phyloP scores from a whole-genome alignment of 2,888 invertebrate species.

The Parapristionchus giblindavisi region DNA sequence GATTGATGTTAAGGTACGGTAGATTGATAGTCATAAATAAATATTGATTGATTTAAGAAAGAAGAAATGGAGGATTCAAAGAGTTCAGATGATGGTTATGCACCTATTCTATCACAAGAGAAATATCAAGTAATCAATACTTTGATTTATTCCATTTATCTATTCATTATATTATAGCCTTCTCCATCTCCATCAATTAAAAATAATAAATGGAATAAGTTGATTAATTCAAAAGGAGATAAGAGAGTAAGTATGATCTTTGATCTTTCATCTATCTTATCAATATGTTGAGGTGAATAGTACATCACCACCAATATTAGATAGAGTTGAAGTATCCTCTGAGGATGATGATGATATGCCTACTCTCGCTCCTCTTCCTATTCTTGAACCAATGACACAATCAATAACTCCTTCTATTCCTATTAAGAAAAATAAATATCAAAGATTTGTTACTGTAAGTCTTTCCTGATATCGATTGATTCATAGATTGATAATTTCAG shows the following conservation, averaged over 20 bases:
- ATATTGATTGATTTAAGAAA: background rate
- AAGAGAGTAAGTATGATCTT: background rate
- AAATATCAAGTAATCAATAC: background rate
- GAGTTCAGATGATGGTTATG: background rate
- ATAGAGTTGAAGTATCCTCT: background rate
- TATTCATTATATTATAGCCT: background rate
- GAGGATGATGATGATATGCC: slow-evolving; percentile 17
- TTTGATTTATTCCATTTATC: background rate
- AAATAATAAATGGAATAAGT: background rate
- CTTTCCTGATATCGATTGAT: too few relatives aligned
- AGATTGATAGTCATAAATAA: too few relatives aligned
- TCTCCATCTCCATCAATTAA: background rate
- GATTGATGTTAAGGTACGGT: background rate
- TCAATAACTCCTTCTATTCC: too few relatives aligned
- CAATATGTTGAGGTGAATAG: slow-evolving; percentile 18
- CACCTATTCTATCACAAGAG: background rate
- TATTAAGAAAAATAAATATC: too few relatives aligned
- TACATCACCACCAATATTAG: slow-evolving; percentile 3
- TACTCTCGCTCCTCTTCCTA: background rate
- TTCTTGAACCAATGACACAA: too few relatives aligned
- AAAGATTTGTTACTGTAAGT: too few relatives aligned
- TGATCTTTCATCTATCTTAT: background rate
- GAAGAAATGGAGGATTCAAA: background rate
- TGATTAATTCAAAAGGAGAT: background rate
- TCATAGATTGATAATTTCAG: background rate